Conservation (phyloP, 1,140 invertebrate species). For the Lasioglossum albipes region DNA sequence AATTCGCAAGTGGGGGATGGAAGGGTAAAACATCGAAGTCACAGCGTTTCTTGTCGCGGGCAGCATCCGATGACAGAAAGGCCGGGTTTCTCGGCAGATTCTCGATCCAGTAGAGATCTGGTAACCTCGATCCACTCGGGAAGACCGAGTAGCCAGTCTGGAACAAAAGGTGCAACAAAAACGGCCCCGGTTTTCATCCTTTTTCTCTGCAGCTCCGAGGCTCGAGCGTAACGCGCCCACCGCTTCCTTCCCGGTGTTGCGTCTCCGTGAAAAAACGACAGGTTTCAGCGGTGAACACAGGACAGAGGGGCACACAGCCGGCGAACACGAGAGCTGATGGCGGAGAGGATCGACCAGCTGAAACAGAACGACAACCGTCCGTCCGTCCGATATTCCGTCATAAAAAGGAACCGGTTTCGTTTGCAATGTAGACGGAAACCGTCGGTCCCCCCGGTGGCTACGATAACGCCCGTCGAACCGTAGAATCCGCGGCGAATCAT, state of each 20-base stretch:
- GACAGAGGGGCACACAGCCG: background rate
- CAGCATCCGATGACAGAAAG: no score
- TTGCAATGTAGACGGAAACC: conserved; percentile 70
- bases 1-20: no score
- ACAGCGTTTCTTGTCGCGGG: no score
- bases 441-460: conserved; percentile 46
- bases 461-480: conserved; percentile 40
- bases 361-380: conserved; percentile 48
- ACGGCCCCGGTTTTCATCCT: background rate
- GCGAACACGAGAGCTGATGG: background rate
- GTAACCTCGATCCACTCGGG: background rate
- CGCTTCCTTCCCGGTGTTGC: conserved; percentile 28
- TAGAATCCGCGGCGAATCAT: conserved; percentile 48
- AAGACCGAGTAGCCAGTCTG: background rate
- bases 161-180: background rate
- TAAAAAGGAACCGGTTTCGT: conserved; percentile 69
- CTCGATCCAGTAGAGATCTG: background rate
- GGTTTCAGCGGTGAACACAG: conserved; percentile 10
- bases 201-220: background rate
- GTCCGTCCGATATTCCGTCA: conserved; percentile 56
- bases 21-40: no score
- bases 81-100: background rate
- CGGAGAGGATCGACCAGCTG: conserved; percentile 33
- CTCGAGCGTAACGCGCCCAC: conserved; percentile 3
- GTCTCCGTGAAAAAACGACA: conserved; percentile 33